Conservation (phyloP, 1,140 invertebrate genomes). For the Pantala flavescens region DNA sequence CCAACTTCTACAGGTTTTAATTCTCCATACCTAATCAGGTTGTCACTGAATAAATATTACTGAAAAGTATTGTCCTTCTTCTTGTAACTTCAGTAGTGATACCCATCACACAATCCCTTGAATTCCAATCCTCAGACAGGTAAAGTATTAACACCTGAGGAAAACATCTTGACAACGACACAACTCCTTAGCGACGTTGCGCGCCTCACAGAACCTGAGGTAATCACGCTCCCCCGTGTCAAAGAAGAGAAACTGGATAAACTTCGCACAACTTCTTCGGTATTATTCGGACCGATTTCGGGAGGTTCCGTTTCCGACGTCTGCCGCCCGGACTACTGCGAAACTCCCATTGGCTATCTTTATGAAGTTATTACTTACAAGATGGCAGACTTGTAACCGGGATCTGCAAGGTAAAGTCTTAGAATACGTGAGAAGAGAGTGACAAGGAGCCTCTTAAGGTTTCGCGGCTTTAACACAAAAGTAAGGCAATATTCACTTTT, state of each 20-base stretch:
- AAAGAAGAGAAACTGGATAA: not conserved
- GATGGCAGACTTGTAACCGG: slow-evolving; percentile 3
- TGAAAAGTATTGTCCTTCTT: not conserved
- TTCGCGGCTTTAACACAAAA: too few species aligned
- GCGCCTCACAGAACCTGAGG: not conserved
- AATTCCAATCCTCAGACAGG: not conserved
- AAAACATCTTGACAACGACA: not conserved
- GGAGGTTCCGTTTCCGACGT: slow-evolving; percentile 2
- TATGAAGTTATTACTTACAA: slow-evolving; percentile 10
- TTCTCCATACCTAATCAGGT: not conserved
- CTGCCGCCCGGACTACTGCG: not conserved
- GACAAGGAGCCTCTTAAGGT: too few species aligned
- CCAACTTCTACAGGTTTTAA: not conserved
- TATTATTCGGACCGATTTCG: not conserved
- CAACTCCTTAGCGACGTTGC: not conserved
- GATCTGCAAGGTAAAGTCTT: not conserved
- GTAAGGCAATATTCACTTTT: too few species aligned
- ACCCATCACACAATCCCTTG: not conserved
- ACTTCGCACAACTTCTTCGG: slow-evolving; percentile 7
- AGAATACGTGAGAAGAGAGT: not conserved
- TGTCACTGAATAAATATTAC: not conserved
- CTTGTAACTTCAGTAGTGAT: not conserved
- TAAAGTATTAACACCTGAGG: not conserved
- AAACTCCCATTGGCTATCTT: slow-evolving; percentile 9
- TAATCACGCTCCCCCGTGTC: not conserved